Base-by-base conservation (phyloP, 2,888 invertebrate species). In the Creontiades dilutus region DNA sequence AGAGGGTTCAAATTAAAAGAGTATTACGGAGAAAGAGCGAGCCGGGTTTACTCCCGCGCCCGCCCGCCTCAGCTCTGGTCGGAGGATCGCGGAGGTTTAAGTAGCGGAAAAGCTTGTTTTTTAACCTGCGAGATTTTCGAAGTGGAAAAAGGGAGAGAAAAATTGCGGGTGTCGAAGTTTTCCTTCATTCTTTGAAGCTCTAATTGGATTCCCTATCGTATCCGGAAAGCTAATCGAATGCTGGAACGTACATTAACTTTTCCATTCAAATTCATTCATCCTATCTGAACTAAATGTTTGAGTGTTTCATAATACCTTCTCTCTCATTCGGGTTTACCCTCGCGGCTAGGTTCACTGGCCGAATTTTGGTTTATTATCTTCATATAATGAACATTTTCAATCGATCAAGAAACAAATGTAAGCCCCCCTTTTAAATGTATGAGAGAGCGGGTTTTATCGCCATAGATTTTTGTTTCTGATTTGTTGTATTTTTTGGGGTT, bases 71-170 rank as follows among this genome's bases (percentile, higher is more conserved):
- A 5, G 16, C 16, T n/a, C 16, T 14, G n/a, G 37, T 4, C 11
- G 52, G 16, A 52, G 52, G 52, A 14, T 16, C 52, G 52, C 11
- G 68, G 68, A 23, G 68, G 19, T 68, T 68, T 11, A 68, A 68
- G 68, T 23, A 23, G 68, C 68, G 68, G 68, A 68, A 68, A 68
- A 68, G 68, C 68, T 68, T 68, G 68, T 68, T 68, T 68, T 61
- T 68, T 68, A 68, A 68, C n/a, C 68, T 23, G 2, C 68, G 68
- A 23, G 68, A 68, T 68, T 68, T n/a, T 27, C 12, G 19, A 68
- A 68, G 19, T 27, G 68, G 23, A 23, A 68, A 68, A 23, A 27
- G 19, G 23, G 68, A 23, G 52, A 52, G 7, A 37, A 37, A 37
- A 52, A 52, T 52, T 16, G 52, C 11, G 16, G 52, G 52, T 52